Conservation (phyloP, 2,888 invertebrate species). For the Germaria angustata region DNA sequence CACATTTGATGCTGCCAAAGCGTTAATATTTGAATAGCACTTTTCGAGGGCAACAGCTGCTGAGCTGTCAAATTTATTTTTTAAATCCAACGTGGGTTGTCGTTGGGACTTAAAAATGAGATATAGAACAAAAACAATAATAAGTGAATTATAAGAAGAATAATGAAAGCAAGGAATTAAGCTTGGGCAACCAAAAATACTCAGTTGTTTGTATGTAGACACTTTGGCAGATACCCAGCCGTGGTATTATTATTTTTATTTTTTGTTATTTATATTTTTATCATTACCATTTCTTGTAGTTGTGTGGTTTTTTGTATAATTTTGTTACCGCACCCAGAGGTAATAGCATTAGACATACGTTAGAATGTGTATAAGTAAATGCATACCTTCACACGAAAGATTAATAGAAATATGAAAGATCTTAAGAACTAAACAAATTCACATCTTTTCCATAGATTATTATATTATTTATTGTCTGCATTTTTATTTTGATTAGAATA, state of each 20-base stretch:
- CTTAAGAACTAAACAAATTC: constrained; percentile 49
- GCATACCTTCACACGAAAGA: constrained; percentile 36
- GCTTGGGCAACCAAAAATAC: constrained; percentile 33
- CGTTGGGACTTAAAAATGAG: constrained; percentile 53
- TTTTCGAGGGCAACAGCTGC: constrained; percentile 67
- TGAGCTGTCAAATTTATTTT: constrained; percentile 66
- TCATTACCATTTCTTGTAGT: constrained; percentile 2
- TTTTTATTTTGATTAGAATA: constrained; percentile 35
- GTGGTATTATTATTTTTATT: too few species aligned
- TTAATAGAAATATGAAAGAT: constrained; percentile 38
- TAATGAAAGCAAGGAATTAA: constrained; percentile 51
- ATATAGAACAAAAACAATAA: constrained; percentile 46
- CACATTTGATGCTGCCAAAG: constrained; percentile 44
- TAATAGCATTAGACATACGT: constrained; percentile 40
- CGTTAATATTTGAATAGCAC: constrained; percentile 56
- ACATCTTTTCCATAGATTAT: constrained; percentile 44
- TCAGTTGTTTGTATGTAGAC: background rate
- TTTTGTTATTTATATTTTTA: constrained; percentile 22
- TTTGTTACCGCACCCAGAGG: constrained; percentile 53
- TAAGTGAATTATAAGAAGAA: constrained; percentile 24
- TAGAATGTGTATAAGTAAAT: too few species aligned
- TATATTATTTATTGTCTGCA: constrained; percentile 40
- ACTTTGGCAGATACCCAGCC: too few species aligned
- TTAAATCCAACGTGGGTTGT: constrained; percentile 65
- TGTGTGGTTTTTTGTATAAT: constrained; percentile 15